These are phyloP conservation scores for Drosophila tripunctata DNA, from an alignment of 2,888 invertebrate species.

Conservation along the genomic window DNA sequence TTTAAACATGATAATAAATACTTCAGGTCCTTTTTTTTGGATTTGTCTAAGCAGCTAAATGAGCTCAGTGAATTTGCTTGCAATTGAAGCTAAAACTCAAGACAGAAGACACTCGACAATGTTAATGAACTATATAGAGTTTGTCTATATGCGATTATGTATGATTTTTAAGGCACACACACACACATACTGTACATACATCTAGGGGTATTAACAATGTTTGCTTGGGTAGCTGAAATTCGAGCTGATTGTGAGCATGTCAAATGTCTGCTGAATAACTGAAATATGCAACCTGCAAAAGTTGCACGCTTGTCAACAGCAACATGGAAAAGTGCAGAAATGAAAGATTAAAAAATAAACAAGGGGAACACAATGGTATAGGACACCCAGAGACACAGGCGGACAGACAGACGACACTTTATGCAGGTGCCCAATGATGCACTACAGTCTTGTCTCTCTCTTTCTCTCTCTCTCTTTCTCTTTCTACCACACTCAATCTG, in stretches of 20 bases:
- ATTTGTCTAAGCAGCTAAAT: background rate
- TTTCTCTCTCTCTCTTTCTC: background rate
- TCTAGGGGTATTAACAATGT: conserved; percentile 1
- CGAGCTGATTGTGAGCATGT: conserved; percentile 44
- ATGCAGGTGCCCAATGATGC: conserved; percentile 42
- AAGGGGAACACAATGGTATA: conserved; percentile 28
- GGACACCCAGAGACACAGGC: conserved; percentile 2
- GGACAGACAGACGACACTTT: conserved; percentile 44
- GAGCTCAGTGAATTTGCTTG: background rate
- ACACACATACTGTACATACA: background rate
- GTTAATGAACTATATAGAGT: background rate
- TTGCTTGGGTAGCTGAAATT: conserved; percentile 46
- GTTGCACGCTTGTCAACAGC: conserved; percentile 20
- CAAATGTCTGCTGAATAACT: conserved; percentile 35
- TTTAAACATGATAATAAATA: no score
- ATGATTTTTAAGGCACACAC: background rate
- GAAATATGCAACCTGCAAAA: conserved; percentile 45
- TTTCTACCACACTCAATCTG: background rate
- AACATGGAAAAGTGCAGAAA: conserved; percentile 62
- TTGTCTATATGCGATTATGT: background rate
- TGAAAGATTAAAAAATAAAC: conserved; percentile 68
- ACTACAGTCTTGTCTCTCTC: background rate
- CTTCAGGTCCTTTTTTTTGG: background rate
- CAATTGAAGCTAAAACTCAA: background rate
- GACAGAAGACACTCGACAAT: background rate